Base-by-base conservation (phyloP, 2,113 vertebrate species). In the Grammomys dolichurus region DNA sequence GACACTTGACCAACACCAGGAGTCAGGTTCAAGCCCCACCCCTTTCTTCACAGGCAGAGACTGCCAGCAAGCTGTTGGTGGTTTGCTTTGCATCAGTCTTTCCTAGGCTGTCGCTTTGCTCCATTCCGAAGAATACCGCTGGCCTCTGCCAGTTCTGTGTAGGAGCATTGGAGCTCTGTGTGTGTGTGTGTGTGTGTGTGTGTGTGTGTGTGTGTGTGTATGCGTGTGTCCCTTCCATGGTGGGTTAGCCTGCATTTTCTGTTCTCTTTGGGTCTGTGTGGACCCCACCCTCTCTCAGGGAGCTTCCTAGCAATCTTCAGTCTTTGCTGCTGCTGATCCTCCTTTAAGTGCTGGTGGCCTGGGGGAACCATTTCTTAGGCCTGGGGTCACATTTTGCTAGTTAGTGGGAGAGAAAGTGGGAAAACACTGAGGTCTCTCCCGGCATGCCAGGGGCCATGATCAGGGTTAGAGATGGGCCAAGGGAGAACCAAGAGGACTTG, bases 341-440 rank as follows among this genome's bases (percentile, higher is more conserved):
- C 73, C n/a, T 75, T 94, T 75, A 33, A 87, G 20, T 43, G 94
- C 58, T 73, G 33, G 6, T 81, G 48, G 22, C n/a, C 48, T 75
- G 26, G n/a, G 22, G 22, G 92, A 97, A 87, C 31, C 56, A 70
- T 26, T 56, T 73, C 90, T 77, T 85, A 87, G 76, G 56, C 26
- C 33, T 67, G 24, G 58, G 51, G 24, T 65, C 36, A 31, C 31
- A 63, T 36, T 96, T 40, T 89, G 65, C 65, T 40, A 28, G 63
- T 36, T 58, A 1, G 48, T 36, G 5, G 48, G 48, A 51, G 48
- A 51, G 48, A 8, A 51, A 51, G 48, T 51, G 51, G 19, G 54
- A 46, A 69, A 40, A 36, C 13, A 31, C 48, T 54, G 72, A 91
- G 69, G n/a, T 93, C 51, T 88, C 33, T 65, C 22, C 20, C 54